These are phyloP conservation scores for Bicyclus anynana DNA, from an alignment of 1,140 invertebrate genomes.

Conservation along the genomic window DNA sequence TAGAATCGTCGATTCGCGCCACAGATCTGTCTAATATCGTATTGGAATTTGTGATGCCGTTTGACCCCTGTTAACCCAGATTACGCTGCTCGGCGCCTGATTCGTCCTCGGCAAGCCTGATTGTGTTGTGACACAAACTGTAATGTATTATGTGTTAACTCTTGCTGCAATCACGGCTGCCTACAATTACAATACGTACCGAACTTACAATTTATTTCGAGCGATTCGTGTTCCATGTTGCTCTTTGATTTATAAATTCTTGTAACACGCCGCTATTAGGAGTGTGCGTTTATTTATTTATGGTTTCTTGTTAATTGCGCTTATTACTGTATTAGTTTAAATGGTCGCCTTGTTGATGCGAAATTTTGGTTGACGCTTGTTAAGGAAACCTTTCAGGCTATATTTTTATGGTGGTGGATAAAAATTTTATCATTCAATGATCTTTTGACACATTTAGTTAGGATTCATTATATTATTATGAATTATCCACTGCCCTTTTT, in stretches of 20 bases:
- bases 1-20: slow-evolving; percentile 71
- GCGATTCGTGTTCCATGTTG: slow-evolving; percentile 31
- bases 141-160: slow-evolving; percentile 78
- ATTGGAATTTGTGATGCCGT: slow-evolving; percentile 78
- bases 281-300: slow-evolving; percentile 1
- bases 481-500: no score
- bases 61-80: slow-evolving; percentile 79
- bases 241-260: slow-evolving; percentile 9
- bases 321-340: background rate
- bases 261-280: background rate
- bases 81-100: slow-evolving; percentile 75
- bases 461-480: no score
- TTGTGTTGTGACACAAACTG: slow-evolving; percentile 77
- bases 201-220: slow-evolving; percentile 65
- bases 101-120: slow-evolving; percentile 72
- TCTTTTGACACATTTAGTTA: no score
- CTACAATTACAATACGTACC: slow-evolving; percentile 70
- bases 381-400: background rate
- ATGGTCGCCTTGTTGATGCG: background rate
- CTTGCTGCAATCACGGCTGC: slow-evolving; percentile 73
- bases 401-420: no score
- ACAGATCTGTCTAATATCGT: slow-evolving; percentile 78
- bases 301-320: slow-evolving; percentile 3
- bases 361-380: background rate
- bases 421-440: background rate